phyloP scores from a whole-genome alignment of 2,888 invertebrate species.

The Polyploca ridens region DNA sequence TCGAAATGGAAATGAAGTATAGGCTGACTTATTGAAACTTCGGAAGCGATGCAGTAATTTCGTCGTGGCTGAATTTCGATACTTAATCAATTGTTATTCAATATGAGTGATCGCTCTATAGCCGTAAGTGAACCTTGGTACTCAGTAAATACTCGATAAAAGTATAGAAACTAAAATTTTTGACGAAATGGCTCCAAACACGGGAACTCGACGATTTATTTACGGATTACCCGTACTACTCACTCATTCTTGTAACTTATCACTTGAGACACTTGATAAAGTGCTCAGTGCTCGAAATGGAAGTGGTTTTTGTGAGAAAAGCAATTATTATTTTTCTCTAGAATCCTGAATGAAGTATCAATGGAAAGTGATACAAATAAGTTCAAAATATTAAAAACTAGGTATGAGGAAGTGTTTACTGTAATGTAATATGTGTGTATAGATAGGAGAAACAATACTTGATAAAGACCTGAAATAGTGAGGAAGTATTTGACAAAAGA shows the following conservation, averaged over 20 bases:
- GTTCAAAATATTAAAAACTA: not conserved
- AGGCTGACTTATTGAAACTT: conserved; percentile 17
- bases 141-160: conserved; percentile 14
- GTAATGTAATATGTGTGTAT: too few species aligned
- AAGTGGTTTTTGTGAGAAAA: not conserved
- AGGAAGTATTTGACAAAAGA: too few species aligned
- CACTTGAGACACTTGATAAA: not conserved
- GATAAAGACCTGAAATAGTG: too few species aligned
- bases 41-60: not conserved
- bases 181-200: conserved; percentile 35
- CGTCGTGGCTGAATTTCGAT: conserved; percentile 1
- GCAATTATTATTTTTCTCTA: conserved; percentile 12
- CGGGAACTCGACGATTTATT: conserved; percentile 40
- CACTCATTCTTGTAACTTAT: not conserved
- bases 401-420: not conserved
- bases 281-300: not conserved
- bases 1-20: conserved; percentile 37
- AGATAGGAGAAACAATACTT: too few species aligned
- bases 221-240: conserved; percentile 26
- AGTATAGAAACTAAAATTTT: conserved; percentile 20
- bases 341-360: conserved; percentile 15
- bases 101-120: conserved; percentile 71
- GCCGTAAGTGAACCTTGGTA: conserved; percentile 57
- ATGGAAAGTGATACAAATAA: not conserved
- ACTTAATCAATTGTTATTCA: conserved; percentile 17